Base-by-base conservation (phyloP, 2,888 invertebrate species). In the Campopleginae sp. region DNA sequence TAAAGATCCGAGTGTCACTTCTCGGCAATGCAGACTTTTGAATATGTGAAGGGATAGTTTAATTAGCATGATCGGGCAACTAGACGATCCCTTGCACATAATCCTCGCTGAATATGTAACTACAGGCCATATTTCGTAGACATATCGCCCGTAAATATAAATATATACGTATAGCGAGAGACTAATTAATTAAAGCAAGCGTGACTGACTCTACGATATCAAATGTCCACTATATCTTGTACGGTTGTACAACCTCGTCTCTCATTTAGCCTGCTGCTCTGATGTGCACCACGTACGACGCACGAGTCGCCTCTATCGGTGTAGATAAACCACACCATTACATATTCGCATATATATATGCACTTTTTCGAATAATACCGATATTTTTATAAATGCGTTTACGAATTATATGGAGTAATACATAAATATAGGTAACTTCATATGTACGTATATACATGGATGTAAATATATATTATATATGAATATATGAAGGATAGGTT, bases 121-220 rank as follows among this genome's bases (percentile, higher is more conserved):
- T n/a, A 42, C 82, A 46, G 46, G 65, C 54, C 38, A 66, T 66
- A 61, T 46, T 44, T 42, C 42, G 33, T 63, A 27, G 8, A 19
- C 31, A 38, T 65, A 65, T 63, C 33, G n/a, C 17, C n/a, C n/a
- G 46, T 63, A 19, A 66, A 38, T 27, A 12, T 14, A 19, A 12
- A 33, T 78, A 44, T 80, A 12, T 42, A 66, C 42, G 65, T 38
- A 54, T 46, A 33, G 48, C 80, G 72, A 70, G 46, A 80, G 80
- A 84, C 77, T 81, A 80, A 81, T 84, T 84, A 84, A 81, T 84
- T 81, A 84, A 80, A 84, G 61, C 72, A 61, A 72, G 72, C 80
- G 80, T 81, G 80, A 84, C 80, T 84, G 84, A 84, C 80, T 84
- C 81, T 74, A 81, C 72, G 84, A 84, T 84, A 84, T 84, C 80